Percentiles rank a stretch among this genome's conserved stretches.
These are phyloP conservation scores for Sphaeramia orbicularis DNA, from an alignment of 2,797 vertebrate species.

Conservation along the genomic window DNA sequence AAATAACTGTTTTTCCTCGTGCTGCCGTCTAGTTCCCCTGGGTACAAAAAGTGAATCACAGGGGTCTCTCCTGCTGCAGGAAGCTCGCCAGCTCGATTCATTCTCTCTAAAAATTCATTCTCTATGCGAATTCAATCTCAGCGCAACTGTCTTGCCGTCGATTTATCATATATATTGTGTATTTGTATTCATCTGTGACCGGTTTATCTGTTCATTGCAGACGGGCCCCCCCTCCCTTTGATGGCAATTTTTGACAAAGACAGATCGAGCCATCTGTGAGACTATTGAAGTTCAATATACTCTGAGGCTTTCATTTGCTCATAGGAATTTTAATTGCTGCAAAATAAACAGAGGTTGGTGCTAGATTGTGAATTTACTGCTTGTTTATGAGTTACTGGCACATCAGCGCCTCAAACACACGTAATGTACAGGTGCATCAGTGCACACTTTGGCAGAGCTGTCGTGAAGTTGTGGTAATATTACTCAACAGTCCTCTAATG, in stretches of 20 bases:
- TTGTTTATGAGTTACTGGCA: constrained; percentile 62
- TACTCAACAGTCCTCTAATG: constrained; percentile 28
- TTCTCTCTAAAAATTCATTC: constrained; percentile 58
- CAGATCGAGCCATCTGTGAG: constrained; percentile 78
- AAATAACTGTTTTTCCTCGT: constrained; percentile 56
- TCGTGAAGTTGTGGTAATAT: constrained; percentile 25
- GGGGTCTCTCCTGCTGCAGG: constrained; percentile 45
- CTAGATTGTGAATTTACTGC: constrained; percentile 65
- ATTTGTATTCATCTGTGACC: constrained; percentile 82
- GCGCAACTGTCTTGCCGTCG: constrained; percentile 57
- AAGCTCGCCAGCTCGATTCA: constrained; percentile 62
- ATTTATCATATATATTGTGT: constrained; percentile 79
- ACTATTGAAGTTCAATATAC: constrained; percentile 79
- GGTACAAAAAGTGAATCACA: constrained; percentile 62
- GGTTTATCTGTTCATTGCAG: constrained; percentile 78
- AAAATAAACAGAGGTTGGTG: constrained; percentile 69
- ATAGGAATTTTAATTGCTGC: constrained; percentile 79
- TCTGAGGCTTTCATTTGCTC: constrained; percentile 74
- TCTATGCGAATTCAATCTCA: constrained; percentile 72
- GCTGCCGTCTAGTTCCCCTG: constrained; percentile 36
- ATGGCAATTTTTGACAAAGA: constrained; percentile 79
- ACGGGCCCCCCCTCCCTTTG: constrained; percentile 54
- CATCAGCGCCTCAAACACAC: constrained; percentile 28
- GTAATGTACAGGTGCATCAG: constrained; percentile 35
- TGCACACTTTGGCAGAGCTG: constrained; percentile 5